phyloP scores from a whole-genome alignment of 1,140 invertebrate genomes.

The Ceratina japonica region DNA sequence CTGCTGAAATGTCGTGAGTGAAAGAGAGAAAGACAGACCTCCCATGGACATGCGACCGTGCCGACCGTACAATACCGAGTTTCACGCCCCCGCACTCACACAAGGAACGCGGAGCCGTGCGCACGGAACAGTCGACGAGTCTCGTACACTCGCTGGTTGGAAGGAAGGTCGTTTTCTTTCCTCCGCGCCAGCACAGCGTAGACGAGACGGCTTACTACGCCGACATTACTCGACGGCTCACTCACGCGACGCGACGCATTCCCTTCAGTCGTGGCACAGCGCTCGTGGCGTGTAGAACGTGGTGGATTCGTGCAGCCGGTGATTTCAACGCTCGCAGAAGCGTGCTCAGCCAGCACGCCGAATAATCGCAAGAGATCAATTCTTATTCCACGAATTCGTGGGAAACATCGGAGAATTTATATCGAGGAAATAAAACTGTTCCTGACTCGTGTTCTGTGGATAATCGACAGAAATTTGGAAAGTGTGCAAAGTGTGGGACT shows the following conservation, averaged over 20 bases:
- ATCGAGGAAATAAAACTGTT: neutral
- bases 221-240: conserved; percentile 36
- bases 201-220: conserved; percentile 39
- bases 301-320: neutral
- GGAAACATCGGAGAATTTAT: too few relatives aligned
- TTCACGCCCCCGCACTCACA: conserved; percentile 47
- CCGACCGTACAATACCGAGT: neutral
- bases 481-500: too few relatives aligned
- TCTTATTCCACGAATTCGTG: too few relatives aligned
- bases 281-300: conserved; percentile 61
- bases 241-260: conserved; percentile 30
- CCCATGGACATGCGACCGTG: conserved; percentile 41
- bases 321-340: conserved; percentile 7
- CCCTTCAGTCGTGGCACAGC: conserved; percentile 69
- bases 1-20: conserved; percentile 25
- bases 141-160: conserved; percentile 23
- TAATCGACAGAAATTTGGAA: too few relatives aligned
- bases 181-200: conserved; percentile 48
- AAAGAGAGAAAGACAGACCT: neutral
- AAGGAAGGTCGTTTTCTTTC: conserved; percentile 73
- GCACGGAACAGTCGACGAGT: conserved; percentile 10
- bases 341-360: too few relatives aligned
- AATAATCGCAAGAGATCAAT: too few relatives aligned
- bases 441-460: neutral
- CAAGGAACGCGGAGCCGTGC: conserved; percentile 39